Evolutionary conservation across 1,140 invertebrate genomes (phyloP).

Genomic region (Heliconius nattereri): DNA sequence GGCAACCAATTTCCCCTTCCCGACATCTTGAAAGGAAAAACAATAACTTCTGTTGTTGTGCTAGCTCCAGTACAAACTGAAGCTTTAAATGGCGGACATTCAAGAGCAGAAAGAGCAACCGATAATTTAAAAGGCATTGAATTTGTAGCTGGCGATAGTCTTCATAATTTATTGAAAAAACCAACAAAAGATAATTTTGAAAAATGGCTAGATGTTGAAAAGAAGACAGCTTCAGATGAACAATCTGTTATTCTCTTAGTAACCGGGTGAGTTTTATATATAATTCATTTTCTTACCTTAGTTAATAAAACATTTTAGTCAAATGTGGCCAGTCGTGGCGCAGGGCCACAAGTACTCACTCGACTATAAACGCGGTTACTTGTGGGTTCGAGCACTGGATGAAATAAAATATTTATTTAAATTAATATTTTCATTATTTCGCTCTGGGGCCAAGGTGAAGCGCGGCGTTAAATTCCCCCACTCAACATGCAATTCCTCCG

Average conservation of each 20-base stretch:
- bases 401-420: too few relatives aligned
- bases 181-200: slow-evolving; percentile 89
- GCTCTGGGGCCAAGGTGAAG: too few relatives aligned
- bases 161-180: slow-evolving; percentile 88
- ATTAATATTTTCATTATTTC: too few relatives aligned
- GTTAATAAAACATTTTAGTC: too few relatives aligned
- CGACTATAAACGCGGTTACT: too few relatives aligned
- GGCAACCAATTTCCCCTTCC: slow-evolving; percentile 92
- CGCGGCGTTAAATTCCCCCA: too few relatives aligned
- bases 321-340: too few relatives aligned
- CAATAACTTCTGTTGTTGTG: slow-evolving; percentile 90
- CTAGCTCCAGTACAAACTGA: slow-evolving; percentile 89
- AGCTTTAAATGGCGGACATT: slow-evolving; percentile 72
- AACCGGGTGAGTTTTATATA: slow-evolving; percentile 84
- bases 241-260: slow-evolving; percentile 91
- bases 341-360: too few relatives aligned
- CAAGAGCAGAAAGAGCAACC: slow-evolving; percentile 72
- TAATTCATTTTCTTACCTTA: too few relatives aligned
- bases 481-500: too few relatives aligned
- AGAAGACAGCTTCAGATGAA: slow-evolving; percentile 85
- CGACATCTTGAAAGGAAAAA: slow-evolving; percentile 86
- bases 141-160: slow-evolving; percentile 85
- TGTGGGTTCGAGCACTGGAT: too few relatives aligned
- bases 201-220: slow-evolving; percentile 89
- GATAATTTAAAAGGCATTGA: slow-evolving; percentile 82